These are phyloP conservation scores for Epirrhoe tristata DNA, from an alignment of 2,888 invertebrate species.

Conservation along the genomic window DNA sequence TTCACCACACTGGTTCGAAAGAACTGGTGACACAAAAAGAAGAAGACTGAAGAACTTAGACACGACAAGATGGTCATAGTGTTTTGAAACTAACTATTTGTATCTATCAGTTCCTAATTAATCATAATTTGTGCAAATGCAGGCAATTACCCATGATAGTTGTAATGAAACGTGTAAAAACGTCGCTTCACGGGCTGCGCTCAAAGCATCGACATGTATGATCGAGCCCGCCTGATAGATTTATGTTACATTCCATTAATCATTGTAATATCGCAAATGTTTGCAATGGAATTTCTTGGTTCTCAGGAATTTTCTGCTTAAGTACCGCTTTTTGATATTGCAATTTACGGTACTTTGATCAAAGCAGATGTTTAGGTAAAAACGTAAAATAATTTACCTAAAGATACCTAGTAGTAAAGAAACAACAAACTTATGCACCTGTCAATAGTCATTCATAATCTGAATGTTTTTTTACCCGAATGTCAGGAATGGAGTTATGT, in stretches of 20 bases:
- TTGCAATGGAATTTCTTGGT: conserved; percentile 28
- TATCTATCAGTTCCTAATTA: conserved; percentile 36
- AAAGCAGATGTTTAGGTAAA: neutral
- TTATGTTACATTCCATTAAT: conserved; percentile 41
- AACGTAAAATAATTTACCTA: neutral
- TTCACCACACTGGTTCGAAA: no score
- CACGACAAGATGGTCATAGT: no score
- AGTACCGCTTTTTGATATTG: conserved; percentile 22
- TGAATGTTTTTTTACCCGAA: no score
- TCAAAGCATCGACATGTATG: conserved; percentile 42
- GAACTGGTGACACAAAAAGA: no score
- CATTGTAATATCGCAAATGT: conserved; percentile 31
- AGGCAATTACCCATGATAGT: conserved; percentile 40
- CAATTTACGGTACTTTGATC: conserved; percentile 7
- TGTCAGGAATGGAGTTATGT: no score
- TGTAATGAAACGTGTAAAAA: conserved; percentile 42
- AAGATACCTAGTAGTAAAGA: neutral
- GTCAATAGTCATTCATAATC: no score
- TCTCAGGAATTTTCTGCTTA: conserved; percentile 24
- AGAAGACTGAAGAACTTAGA: no score
- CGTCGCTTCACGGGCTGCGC: conserved; percentile 43
- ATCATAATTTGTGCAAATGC: conserved; percentile 43
- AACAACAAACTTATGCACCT: no score
- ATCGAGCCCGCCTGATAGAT: conserved; percentile 39
- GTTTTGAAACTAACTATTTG: no score